Base-by-base conservation (phyloP, 1,140 invertebrate genomes). In the Melanaphis sacchari region DNA sequence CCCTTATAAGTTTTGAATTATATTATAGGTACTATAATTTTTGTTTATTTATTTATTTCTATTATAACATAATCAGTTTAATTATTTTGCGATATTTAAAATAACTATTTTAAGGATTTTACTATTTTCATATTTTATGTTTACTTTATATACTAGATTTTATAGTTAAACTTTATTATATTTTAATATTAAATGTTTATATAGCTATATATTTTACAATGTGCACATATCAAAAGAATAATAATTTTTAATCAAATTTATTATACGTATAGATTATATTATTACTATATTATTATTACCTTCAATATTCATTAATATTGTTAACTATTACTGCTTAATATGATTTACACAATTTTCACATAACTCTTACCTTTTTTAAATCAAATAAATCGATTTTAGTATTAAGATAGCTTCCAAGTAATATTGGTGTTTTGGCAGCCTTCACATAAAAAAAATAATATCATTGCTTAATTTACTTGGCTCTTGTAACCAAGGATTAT, bases 341-440 rank as follows among this genome's bases (percentile, higher is more conserved):
- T 76, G 36, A 76, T 76, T 4, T 18, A 76, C 24, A 76, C 59
- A 18, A 18, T 76, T 76, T 76, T 18, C 3, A 36, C 31, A n/a
- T n/a, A 76, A 82, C 49, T 84, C 24, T 93, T 93, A 93, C 91
- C 21, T 54, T 93, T 85, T 84, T 93, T 52, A 93, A 85, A 40
- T 93, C 91, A 40, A 40, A 40, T 21, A 52, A 84, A 43, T 93
- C 91, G 4, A 85, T 93, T 82, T 93, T 84, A 41, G 76, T 84
- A 85, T 85, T 54, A 81, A 93, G 91, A 41, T 84, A 93, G 21
- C 43, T 93, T 84, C 91, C 46, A 54, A 93, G 81, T 31, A 93
- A 84, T 38, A 93, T 93, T 84, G 85, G 76, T 93, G 91, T 93
- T 40, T 85, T 93, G 41, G 81, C 46, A 22, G 81, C 91, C 91